Conservation (phyloP, 2,888 invertebrate species). For the Hesperia comma region DNA sequence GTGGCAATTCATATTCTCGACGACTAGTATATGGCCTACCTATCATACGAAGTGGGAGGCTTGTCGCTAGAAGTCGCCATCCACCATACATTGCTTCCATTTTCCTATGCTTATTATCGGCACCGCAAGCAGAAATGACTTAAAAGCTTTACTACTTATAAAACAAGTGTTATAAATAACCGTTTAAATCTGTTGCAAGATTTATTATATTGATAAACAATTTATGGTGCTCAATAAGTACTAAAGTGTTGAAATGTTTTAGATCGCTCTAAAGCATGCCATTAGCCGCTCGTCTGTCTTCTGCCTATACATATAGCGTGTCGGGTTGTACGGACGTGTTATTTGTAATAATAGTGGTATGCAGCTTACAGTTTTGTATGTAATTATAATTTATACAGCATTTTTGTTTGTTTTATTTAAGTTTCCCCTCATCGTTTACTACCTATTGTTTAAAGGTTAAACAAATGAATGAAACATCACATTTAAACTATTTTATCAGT, state of each 20-base stretch:
- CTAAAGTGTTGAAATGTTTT: slow-evolving; percentile 13
- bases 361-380: slow-evolving; percentile 54
- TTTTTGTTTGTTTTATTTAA: slow-evolving; percentile 47
- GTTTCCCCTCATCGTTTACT: neutral
- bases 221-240: slow-evolving; percentile 31
- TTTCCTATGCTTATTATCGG: neutral
- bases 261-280: slow-evolving; percentile 9
- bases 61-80: too few species aligned
- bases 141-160: neutral
- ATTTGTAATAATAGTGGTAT: slow-evolving; percentile 47
- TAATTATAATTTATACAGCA: slow-evolving; percentile 57
- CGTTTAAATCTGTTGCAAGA: slow-evolving; percentile 6
- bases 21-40: too few species aligned
- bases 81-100: neutral
- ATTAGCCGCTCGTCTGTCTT: slow-evolving; percentile 6
- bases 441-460: too few species aligned
- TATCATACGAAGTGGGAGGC: too few species aligned
- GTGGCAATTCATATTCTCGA: too few species aligned
- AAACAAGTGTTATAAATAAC: neutral
- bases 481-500: too few species aligned
- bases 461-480: too few species aligned
- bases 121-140: neutral
- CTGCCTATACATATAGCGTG: slow-evolving; percentile 21
- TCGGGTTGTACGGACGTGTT: slow-evolving; percentile 27
- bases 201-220: slow-evolving; percentile 15